Percentiles rank a stretch among this genome's conserved stretches.
Conservation (phyloP, 2,888 invertebrate genomes). For the Blera fallax region DNA sequence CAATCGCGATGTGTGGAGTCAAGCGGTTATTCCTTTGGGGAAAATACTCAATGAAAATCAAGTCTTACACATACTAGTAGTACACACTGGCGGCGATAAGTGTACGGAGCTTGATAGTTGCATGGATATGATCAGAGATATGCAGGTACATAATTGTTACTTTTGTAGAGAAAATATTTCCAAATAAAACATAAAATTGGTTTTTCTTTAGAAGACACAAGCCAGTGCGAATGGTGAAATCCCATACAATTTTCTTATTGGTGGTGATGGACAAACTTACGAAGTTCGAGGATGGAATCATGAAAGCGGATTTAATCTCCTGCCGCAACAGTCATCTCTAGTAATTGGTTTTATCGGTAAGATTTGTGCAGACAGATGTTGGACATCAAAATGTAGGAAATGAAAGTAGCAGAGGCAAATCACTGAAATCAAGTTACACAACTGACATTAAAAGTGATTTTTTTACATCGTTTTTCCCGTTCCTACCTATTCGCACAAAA, state of each 20-base stretch:
- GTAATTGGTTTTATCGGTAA: slow-evolving; percentile 82
- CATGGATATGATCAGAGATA: slow-evolving; percentile 77
- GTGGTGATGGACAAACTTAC: slow-evolving; percentile 82
- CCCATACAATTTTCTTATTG: slow-evolving; percentile 83
- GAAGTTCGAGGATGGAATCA: slow-evolving; percentile 83
- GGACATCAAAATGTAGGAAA: background rate
- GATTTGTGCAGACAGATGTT: background rate
- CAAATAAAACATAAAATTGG: background rate
- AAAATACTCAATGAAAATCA: slow-evolving; percentile 74
- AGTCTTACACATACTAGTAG: slow-evolving; percentile 80
- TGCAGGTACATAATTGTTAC: slow-evolving; percentile 81
- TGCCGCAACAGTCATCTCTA: slow-evolving; percentile 77
- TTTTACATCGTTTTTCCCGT: slow-evolving; percentile 25
- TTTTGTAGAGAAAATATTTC: background rate
- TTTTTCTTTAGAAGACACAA: slow-evolving; percentile 10
- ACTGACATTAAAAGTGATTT: slow-evolving; percentile 13
- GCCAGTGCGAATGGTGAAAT: slow-evolving; percentile 73
- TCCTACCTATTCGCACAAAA: background rate
- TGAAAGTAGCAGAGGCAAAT: background rate
- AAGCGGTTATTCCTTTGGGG: slow-evolving; percentile 59
- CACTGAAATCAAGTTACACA: slow-evolving; percentile 29
- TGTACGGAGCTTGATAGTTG: slow-evolving; percentile 80
- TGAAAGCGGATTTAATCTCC: slow-evolving; percentile 77
- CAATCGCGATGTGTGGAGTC: slow-evolving; percentile 78
- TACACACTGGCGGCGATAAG: slow-evolving; percentile 81